Percentiles rank a stretch among this genome's conserved stretches.
Evolutionary conservation across 2,888 invertebrate species (phyloP).

Genomic region (Drosophila mercatorum): DNA sequence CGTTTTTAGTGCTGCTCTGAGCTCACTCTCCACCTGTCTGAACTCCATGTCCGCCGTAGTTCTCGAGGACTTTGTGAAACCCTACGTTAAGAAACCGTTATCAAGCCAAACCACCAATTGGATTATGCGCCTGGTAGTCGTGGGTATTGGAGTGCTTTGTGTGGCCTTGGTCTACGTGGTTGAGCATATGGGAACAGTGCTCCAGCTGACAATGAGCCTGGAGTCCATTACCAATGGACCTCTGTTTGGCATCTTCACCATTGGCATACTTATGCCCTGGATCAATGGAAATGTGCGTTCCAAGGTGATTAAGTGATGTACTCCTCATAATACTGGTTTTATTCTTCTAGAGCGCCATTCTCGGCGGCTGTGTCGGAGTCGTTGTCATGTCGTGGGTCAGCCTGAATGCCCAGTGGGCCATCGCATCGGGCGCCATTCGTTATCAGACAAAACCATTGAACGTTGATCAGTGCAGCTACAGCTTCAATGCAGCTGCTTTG

Average conservation of each 20-base stretch:
- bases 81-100: constrained; percentile 86
- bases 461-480: constrained; percentile 88
- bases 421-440: constrained; percentile 87
- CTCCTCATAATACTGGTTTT: background rate
- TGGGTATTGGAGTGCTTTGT: constrained; percentile 89
- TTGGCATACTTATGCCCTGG: constrained; percentile 90
- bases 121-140: constrained; percentile 90
- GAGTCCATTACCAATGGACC: constrained; percentile 90
- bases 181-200: constrained; percentile 90
- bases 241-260: constrained; percentile 88
- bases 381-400: constrained; percentile 87
- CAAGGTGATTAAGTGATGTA: background rate
- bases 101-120: constrained; percentile 86
- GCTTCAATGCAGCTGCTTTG: constrained; percentile 85
- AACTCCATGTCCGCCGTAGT: constrained; percentile 92
- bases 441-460: constrained; percentile 89
- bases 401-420: constrained; percentile 87
- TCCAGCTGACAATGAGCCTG: constrained; percentile 88
- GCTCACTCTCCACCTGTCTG: constrained; percentile 91
- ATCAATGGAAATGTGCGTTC: constrained; percentile 87
- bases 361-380: constrained; percentile 87
- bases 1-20: constrained; percentile 94
- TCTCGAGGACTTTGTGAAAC: constrained; percentile 89
- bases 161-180: constrained; percentile 89
- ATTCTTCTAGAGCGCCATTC: constrained; percentile 86